A percentile compares a stretch with the other conserved stretches of the same genome.
phyloP scores from a whole-genome alignment of 2,888 invertebrate genomes.

The Emesis russula region DNA sequence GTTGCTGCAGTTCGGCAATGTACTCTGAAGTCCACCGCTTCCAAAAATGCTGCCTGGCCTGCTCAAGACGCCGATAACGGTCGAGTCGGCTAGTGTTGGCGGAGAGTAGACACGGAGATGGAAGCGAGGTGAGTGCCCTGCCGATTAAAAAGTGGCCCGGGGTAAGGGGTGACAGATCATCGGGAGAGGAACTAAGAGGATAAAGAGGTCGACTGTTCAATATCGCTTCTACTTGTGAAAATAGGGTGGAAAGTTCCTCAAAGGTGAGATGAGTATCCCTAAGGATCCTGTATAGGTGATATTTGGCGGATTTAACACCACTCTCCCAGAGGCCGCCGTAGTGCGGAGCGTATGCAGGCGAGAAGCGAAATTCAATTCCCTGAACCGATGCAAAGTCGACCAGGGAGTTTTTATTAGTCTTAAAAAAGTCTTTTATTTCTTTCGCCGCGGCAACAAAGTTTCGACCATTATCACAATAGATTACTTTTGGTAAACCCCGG shows the following conservation, averaged over 20 bases:
- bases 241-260: constrained; percentile 60
- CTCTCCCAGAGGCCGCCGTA: constrained; percentile 72
- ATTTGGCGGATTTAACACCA: constrained; percentile 67
- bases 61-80: constrained; percentile 27
- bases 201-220: constrained; percentile 59
- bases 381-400: constrained; percentile 59
- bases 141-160: constrained; percentile 26
- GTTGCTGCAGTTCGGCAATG: constrained; percentile 34
- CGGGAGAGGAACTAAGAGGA: constrained; percentile 58
- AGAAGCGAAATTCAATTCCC: constrained; percentile 67
- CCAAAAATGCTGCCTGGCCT: constrained; percentile 55
- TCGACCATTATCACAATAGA: constrained; percentile 86
- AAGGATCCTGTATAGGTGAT: constrained; percentile 50
- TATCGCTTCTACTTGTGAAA: constrained; percentile 67
- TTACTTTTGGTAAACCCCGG: no score
- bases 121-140: constrained; percentile 51
- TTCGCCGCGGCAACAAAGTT: constrained; percentile 65
- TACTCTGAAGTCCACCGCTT: constrained; percentile 56
- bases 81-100: background rate
- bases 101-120: constrained; percentile 22
- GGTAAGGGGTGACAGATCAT: constrained; percentile 53
- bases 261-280: constrained; percentile 58
- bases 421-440: constrained; percentile 56
- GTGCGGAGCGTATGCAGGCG: constrained; percentile 71
- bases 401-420: constrained; percentile 27